These are phyloP conservation scores for Prionace glauca DNA, from an alignment of 2,797 vertebrate genomes.

Conservation along the genomic window DNA sequence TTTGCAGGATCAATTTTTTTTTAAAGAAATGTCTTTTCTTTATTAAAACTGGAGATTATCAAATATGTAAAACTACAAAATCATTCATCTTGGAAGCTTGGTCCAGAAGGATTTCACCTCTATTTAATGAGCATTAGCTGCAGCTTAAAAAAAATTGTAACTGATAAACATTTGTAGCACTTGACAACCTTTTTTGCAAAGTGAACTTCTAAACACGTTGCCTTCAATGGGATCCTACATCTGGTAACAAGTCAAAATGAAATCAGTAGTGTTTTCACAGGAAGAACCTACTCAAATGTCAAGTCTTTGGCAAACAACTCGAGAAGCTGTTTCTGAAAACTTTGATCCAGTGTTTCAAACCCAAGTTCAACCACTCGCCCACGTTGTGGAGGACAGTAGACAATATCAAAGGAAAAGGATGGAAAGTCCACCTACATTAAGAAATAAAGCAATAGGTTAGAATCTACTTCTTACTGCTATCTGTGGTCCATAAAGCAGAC, in stretches of 20 bases:
- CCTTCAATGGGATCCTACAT: background rate
- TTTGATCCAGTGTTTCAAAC: constrained; percentile 73
- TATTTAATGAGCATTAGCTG: background rate
- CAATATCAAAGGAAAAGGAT: constrained; percentile 66
- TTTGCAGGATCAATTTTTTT: background rate
- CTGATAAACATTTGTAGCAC: background rate
- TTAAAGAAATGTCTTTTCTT: background rate
- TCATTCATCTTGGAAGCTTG: background rate
- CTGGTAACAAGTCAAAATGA: constrained; percentile 10
- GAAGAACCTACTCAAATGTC: constrained; percentile 69
- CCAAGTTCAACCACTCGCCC: constrained; percentile 55
- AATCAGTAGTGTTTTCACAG: background rate
- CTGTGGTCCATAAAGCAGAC: background rate
- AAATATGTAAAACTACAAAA: background rate
- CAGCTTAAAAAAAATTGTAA: background rate
- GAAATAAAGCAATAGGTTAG: background rate
- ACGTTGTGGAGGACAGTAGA: constrained; percentile 73
- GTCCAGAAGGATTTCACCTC: background rate
- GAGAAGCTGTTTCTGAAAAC: constrained; percentile 68
- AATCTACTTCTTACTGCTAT: background rate
- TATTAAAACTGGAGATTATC: background rate
- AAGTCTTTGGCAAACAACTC: constrained; percentile 75
- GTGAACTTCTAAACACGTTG: background rate
- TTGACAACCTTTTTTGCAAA: background rate
- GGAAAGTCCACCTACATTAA: constrained; percentile 80